Evolutionary conservation across 2,113 vertebrate genomes (phyloP).

Genomic region (Dicerorhinus sumatrensis): DNA sequence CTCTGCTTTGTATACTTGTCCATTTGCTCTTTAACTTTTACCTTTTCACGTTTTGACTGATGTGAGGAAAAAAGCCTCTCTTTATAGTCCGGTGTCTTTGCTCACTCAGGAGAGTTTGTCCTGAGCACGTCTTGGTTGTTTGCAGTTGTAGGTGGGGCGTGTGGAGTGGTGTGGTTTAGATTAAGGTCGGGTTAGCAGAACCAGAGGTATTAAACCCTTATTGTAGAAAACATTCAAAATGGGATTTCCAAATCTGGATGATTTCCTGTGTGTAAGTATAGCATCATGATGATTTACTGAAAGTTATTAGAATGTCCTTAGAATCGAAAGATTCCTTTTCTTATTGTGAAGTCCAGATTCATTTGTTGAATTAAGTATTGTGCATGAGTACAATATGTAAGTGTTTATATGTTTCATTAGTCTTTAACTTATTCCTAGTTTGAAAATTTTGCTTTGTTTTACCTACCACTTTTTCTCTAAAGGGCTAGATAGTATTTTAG

Average conservation of each 20-base stretch:
- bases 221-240: not conserved
- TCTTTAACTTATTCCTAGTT: not conserved
- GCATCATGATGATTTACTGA: not conserved
- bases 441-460: slow-evolving; percentile 25
- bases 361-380: slow-evolving; percentile 11
- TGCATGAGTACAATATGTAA: not conserved
- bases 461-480: not conserved
- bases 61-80: not conserved
- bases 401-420: not conserved
- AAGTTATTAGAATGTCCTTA: not conserved
- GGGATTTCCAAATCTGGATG: not conserved
- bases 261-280: slow-evolving; percentile 2
- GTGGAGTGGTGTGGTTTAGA: not conserved
- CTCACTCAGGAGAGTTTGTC: not conserved
- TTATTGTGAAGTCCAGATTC: not conserved
- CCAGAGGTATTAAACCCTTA: not conserved
- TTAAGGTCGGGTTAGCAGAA: not conserved
- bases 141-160: not conserved
- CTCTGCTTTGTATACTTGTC: not conserved
- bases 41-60: not conserved
- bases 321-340: slow-evolving; percentile 50
- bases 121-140: not conserved
- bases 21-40: not conserved
- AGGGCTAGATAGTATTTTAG: not conserved
- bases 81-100: not conserved